Percentiles rank a stretch among this genome's conserved stretches.
phyloP scores from a whole-genome alignment of 2,113 vertebrate species.

The Oncorhynchus kisutch region DNA sequence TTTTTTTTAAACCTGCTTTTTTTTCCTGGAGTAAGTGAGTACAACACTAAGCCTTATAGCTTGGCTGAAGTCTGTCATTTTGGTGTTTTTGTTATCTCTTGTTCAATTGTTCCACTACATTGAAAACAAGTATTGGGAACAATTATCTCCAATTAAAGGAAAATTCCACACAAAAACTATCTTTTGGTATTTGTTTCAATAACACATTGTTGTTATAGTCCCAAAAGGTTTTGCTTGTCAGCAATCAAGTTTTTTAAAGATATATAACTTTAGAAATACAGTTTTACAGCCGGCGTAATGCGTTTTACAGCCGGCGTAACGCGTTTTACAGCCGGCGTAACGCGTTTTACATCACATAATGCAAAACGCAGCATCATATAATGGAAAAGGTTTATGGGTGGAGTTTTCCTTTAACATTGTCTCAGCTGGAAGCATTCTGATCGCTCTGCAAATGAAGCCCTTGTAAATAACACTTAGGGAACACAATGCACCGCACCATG shows the following conservation, averaged over 20 bases:
- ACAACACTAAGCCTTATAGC: neutral
- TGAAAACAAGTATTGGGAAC: constrained; percentile 13
- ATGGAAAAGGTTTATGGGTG: too few relatives aligned
- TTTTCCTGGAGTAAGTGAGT: neutral
- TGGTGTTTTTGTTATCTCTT: neutral
- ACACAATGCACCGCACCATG: constrained; percentile 26
- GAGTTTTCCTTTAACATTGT: neutral
- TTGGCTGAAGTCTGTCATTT: neutral
- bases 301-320: too few relatives aligned
- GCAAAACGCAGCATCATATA: too few relatives aligned
- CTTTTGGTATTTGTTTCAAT: too few relatives aligned
- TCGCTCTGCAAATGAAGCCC: constrained; percentile 32
- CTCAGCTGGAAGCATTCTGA: constrained; percentile 36
- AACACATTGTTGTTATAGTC: too few relatives aligned
- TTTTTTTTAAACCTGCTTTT: constrained; percentile 14
- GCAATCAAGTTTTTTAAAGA: too few relatives aligned
- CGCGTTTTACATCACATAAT: too few relatives aligned
- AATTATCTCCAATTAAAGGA: constrained; percentile 26
- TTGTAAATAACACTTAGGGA: constrained; percentile 36
- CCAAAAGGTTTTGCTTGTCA: too few relatives aligned
- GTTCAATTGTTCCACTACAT: constrained; percentile 4
- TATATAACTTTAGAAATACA: too few relatives aligned
- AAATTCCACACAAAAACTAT: too few relatives aligned
- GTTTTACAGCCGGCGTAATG: too few relatives aligned
- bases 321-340: too few relatives aligned